Evolutionary conservation across 2,888 invertebrate species (phyloP), one percentile per base, ranked within the genome.

Genomic region (Lottia gigantea): DNA sequence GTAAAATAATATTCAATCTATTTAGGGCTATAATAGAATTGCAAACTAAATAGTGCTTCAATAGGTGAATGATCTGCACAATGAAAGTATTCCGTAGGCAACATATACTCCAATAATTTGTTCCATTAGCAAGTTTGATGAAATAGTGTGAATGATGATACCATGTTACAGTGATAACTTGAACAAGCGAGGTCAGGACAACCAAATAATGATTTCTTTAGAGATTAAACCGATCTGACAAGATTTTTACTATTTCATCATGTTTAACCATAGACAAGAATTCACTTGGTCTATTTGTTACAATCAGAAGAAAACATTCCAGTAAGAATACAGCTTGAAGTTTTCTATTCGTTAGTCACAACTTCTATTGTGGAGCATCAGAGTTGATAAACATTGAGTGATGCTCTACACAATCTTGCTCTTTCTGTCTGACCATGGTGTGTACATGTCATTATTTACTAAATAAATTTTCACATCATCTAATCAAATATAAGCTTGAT

Each of bases 281-380:
- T 55, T 55, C 23, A 19, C 23, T 23, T 23, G 2, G 23, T 55
- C 55, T 55, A 11, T 55, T 40, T 55, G 14, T 55, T 12, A 55
- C 55, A 55, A 55, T 55, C 55, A 55, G 55, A 14, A 55, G 55
- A 55, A 55, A 55, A 55, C 55, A 55, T 55, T 55, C 55, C 55
- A 16, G 7, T 55, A 23, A 16, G 19, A 55, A 55, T 55, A 55
- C 23, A 14, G 23, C 11, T n/a, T 19, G 19, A 23, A 55, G 3
- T 19, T 23, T 55, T 55, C 55, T 23, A 23, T 55, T 55, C 14
- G 55, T 23, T 55, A 15, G 55, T 55, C 55, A 55, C 55, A 55
- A 23, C 55, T 19, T 19, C 55, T 55, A 55, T 55, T 55, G 55
- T 55, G 8, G 4, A 55, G 55, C 11, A 23, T 23, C 14, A 23